Evolutionary conservation across 2,113 vertebrate species (phyloP), one percentile per base, ranked within the genome.

Genomic region (Vidua macroura): DNA sequence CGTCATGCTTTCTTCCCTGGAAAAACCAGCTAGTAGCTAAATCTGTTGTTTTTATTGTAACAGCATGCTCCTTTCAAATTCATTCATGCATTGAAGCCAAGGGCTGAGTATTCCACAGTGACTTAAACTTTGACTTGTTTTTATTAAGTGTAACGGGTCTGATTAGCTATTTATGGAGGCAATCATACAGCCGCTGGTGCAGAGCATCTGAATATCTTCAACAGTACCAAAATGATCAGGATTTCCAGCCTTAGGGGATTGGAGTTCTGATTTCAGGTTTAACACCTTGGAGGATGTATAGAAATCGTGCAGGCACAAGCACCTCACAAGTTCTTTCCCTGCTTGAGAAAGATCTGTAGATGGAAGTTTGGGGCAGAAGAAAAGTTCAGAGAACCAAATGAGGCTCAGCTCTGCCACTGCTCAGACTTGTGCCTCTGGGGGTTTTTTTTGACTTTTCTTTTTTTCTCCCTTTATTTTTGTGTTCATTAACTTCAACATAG

Each of bases 231-330:
- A 83, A 44, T 64, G 22, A 19, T 15, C 53, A 52, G 68, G 24
- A 55, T 81, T 88, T 74, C 43, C 55, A 86, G 63, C 28, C 75
- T 80, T 74, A 24, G 22, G 25, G 46, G 30, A 24, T 5, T 59
- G 28, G 23, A 20, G 63, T 74, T 95, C 52, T 78, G 30, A 35
- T 59, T 75, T 88, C 79, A 88, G 31, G 33, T 83, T 37, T 39
- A 63, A 51, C 53, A 85, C 31, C 37, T 73, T 37, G 30, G 58
- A 30, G 28, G 15, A 31, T 58, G 14, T 41, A 51, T 44, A 55
- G 55, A 76, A 63, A 59, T 28, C 0, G 0, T 28, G 20, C 4
- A 2, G 1, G 3, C 28, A 16, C 16, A 39, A 72, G 27, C 48
- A 48, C 15, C 74, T 75, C 37, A 11, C 10, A 33, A 19, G 10